Percentiles rank a stretch among this genome's conserved stretches.
These are phyloP conservation scores for Stegodyphus mimosarum DNA, from an alignment of 1,140 invertebrate genomes.

Conservation along the genomic window DNA sequence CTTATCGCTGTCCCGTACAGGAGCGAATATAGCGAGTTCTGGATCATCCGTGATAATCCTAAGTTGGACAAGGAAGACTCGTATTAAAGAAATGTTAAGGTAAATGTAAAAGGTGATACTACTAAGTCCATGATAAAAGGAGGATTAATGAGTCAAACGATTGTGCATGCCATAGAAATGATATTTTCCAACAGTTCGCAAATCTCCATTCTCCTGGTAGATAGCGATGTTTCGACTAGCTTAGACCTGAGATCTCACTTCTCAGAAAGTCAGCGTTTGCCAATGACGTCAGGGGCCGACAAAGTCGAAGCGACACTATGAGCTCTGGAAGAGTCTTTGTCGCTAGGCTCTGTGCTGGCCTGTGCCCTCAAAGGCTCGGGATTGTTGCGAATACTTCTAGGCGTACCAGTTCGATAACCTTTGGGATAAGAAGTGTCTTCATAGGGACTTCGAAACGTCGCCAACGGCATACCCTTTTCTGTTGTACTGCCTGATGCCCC, in stretches of 20 bases:
- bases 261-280: conserved; percentile 33
- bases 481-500: background rate
- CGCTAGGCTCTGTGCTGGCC: conserved; percentile 21
- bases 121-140: background rate
- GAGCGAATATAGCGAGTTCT: background rate
- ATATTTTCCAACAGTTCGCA: background rate
- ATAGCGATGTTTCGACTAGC: conserved; percentile 2
- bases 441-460: conserved; percentile 22
- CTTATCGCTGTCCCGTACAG: background rate
- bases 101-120: background rate
- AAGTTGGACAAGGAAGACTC: conserved; percentile 12
- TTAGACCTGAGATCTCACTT: background rate
- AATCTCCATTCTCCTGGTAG: background rate
- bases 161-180: background rate
- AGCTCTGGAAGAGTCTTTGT: conserved; percentile 40
- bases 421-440: background rate
- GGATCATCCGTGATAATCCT: background rate
- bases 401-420: background rate
- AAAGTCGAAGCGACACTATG: conserved; percentile 78
- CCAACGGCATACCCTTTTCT: conserved; percentile 5
- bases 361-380: conserved; percentile 17
- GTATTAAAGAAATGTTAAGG: conserved; percentile 7
- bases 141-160: background rate
- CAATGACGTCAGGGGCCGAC: conserved; percentile 86
- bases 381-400: background rate